phyloP scores from a whole-genome alignment of 2,113 vertebrate species.

The Cettia cetti region DNA sequence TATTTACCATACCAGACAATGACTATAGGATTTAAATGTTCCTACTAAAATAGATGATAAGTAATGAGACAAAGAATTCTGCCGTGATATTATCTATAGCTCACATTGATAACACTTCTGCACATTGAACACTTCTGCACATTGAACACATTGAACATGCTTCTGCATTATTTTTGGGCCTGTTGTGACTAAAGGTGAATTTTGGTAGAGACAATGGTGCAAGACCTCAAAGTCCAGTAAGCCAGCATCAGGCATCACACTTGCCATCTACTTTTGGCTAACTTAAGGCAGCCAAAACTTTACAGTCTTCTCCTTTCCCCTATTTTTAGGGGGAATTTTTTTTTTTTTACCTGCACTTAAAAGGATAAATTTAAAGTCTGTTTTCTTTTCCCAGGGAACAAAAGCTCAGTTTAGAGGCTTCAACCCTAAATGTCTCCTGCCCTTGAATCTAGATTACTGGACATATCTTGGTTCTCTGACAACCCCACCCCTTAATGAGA shows the following conservation, averaged over 20 bases:
- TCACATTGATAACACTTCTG: not conserved
- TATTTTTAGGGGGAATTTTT: not conserved
- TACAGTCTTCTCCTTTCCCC: not conserved
- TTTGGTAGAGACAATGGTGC: not conserved
- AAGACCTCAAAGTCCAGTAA: not conserved
- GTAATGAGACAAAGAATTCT: not conserved
- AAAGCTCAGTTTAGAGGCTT: conserved; percentile 87
- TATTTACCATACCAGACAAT: not conserved
- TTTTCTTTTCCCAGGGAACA: conserved; percentile 74
- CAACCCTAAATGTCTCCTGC: conserved; percentile 91
- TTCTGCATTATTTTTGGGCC: not conserved
- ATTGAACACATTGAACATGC: not conserved
- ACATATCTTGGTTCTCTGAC: conserved; percentile 94
- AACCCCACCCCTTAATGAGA: conserved; percentile 91
- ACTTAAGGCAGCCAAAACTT: not conserved
- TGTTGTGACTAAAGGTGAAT: not conserved
- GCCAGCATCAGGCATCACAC: not conserved
- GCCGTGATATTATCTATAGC: not conserved
- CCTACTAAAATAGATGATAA: not conserved
- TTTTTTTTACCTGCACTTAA: not conserved
- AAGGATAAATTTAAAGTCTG: not conserved
- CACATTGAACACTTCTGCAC: not conserved
- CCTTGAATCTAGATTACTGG: conserved; percentile 89
- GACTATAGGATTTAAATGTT: not conserved
- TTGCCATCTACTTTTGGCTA: not conserved